Conservation (phyloP, 2,888 invertebrate species). For the Lasioglossum marginatum region DNA sequence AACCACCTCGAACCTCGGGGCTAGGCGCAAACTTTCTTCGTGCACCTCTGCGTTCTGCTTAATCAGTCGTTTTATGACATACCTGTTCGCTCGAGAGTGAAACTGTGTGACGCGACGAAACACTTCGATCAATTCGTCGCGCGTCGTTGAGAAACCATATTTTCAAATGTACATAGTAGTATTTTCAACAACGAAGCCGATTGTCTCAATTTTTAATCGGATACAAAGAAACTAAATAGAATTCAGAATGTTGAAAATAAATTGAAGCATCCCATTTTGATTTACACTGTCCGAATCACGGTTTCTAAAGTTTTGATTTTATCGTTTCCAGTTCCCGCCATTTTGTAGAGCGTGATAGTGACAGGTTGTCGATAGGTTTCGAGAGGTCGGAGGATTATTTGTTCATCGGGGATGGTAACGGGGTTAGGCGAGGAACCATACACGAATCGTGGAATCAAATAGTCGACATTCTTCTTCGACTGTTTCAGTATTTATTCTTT, state of each 20-base stretch:
- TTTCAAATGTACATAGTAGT: too few species aligned
- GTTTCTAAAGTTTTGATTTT: not conserved
- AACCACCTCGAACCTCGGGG: not conserved
- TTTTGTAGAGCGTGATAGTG: not conserved
- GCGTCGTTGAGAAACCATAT: not conserved
- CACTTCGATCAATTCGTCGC: not conserved
- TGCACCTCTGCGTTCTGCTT: not conserved
- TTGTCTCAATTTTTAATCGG: too few species aligned
- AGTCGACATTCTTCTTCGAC: not conserved
- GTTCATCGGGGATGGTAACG: not conserved
- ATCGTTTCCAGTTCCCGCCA: not conserved
- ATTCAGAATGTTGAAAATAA: not conserved
- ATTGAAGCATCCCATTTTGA: not conserved
- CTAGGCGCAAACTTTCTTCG: conserved; percentile 1
- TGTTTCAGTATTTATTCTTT: conserved; percentile 94
- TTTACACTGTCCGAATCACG: not conserved
- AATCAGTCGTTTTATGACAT: conserved; percentile 22
- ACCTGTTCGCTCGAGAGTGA: conserved; percentile 1
- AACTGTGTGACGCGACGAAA: not conserved
- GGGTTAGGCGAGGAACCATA: not conserved
- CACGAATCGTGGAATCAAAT: conserved; percentile 7
- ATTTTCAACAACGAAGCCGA: too few species aligned
- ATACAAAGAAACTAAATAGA: not conserved
- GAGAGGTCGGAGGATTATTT: not conserved
- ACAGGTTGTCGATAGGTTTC: not conserved